Evolutionary conservation across 2,797 vertebrate genomes (phyloP), one percentile per base, ranked within the genome.

Genomic region (Anas acuta): DNA sequence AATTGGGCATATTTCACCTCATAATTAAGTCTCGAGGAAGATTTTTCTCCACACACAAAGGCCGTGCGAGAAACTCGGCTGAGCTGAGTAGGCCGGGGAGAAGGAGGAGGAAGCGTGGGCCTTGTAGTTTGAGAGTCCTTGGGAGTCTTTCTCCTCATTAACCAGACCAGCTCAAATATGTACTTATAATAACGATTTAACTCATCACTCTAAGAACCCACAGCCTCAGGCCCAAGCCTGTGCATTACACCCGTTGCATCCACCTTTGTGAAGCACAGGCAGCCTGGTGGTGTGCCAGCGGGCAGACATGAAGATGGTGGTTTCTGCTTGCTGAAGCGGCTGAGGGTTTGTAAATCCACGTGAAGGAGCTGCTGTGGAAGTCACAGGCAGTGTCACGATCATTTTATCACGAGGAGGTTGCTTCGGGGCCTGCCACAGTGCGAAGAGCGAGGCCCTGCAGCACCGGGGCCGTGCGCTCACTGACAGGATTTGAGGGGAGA

Each of bases 111-210:
- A 47, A 8, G 62, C 14, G 13, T 2, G 12, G 8, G 73, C 32
- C 28, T 3, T 3, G 22, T 7, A 5, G 19, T 2, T 3, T 1
- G 1, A 0, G 43, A 49, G 37, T 49, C 71, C 69, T 41, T 7
- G 43, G 30, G 56, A 25, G 21, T 13, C 72, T n/a, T 61, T 56
- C 60, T 33, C 11, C 54, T 22, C 7, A 4, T 33, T 14, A 45
- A 41, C 66, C 4, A 6, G 18, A 8, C 56, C 45, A 18, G 69
- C 30, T 79, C 84, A 37, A n/a, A n/a, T n/a, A n/a, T n/a, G n/a
- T n/a, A n/a, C n/a, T n/a, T n/a, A n/a, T n/a, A n/a, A n/a, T n/a
- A n/a, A n/a, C n/a, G n/a, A n/a, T n/a, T n/a, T n/a, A n/a, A n/a
- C 30, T 79, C 84, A 37, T 10, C 17, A 39, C 65, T 26, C 33